Conservation (phyloP, 2,797 vertebrate genomes). For the Chaetodon trifasciatus region DNA sequence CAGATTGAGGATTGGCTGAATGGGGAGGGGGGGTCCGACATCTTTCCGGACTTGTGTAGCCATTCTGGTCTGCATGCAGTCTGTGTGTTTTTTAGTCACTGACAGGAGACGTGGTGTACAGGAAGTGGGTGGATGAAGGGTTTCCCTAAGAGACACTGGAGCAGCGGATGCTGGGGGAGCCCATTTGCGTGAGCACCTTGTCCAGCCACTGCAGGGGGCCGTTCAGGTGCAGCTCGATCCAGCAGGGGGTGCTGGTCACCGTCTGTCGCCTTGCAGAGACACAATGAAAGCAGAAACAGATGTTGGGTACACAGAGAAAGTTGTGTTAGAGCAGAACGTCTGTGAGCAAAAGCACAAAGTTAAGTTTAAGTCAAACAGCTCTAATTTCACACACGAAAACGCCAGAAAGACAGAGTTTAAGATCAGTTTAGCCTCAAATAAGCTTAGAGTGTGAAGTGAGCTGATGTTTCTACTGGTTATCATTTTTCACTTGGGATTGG, state of each 20-base stretch:
- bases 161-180: constrained; percentile 95
- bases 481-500: neutral
- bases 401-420: neutral
- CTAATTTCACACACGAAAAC: neutral
- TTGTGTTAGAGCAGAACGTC: constrained; percentile 1
- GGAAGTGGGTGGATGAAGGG: constrained; percentile 43
- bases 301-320: constrained; percentile 14
- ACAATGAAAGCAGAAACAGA: constrained; percentile 42
- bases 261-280: constrained; percentile 91
- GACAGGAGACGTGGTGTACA: constrained; percentile 20
- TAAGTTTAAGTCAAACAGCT: constrained; percentile 24
- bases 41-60: constrained; percentile 44
- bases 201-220: constrained; percentile 98
- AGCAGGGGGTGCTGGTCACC: constrained; percentile 99
- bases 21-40: neutral
- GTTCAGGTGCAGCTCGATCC: constrained; percentile 99
- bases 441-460: neutral
- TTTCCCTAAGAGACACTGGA: constrained; percentile 93
- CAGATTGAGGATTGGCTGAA: constrained; percentile 56
- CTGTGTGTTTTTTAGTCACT: constrained; percentile 65
- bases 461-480: too few relatives aligned
- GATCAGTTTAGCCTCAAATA: neutral
- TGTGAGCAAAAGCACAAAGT: constrained; percentile 29
- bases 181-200: constrained; percentile 99
- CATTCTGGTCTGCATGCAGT: constrained; percentile 47